Base-by-base conservation (phyloP, 2,888 invertebrate genomes). In the Xestia ashworthii region DNA sequence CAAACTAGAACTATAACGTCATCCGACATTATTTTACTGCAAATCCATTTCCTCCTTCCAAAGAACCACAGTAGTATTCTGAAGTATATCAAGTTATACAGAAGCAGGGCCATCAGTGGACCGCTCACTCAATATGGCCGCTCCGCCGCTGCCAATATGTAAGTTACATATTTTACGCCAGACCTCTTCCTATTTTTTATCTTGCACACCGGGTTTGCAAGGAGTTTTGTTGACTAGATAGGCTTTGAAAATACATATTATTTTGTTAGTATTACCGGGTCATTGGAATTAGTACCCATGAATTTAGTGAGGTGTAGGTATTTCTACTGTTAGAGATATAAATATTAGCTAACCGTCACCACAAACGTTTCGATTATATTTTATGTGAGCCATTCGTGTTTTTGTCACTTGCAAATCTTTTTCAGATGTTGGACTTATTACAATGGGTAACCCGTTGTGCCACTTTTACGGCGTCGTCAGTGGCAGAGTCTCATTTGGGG, bases 91-190 rank as follows among this genome's bases (percentile, higher is more conserved):
- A 70, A 79, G 44, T 75, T 76, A 79, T 73, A 74, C 25, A 64
- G 60, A 32, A 74, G 81, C 81, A 68, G 69, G 80, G 82, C 84
- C 79, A 83, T 84, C 87, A 81, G 69, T 60, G 83, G 90, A 86
- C 89, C 84, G 88, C 89, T 86, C 90, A 91, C 86, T 93, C 96
- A 96, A 96, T 96, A 96, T 95, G 95, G 92, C 93, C 88, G 88
- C 83, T 72, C 50, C 84, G 14, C 88, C 88, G 89, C 89, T 89
- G 88, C 94, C 96, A 96, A 96, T 96, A 96, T 96, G 96, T 95
- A 94, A 94, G 93, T 94, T 95, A 93, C 95, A 95, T 96, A 96
- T 96, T 95, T 95, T 94, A 95, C 91, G 89, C 89, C 84, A 90
- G 92, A 92, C 91, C 93, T 92, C 91, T 90, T 92, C 92, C 92